Evolutionary conservation across 1,140 invertebrate genomes (phyloP).

Genomic region (Atta cephalotes): DNA sequence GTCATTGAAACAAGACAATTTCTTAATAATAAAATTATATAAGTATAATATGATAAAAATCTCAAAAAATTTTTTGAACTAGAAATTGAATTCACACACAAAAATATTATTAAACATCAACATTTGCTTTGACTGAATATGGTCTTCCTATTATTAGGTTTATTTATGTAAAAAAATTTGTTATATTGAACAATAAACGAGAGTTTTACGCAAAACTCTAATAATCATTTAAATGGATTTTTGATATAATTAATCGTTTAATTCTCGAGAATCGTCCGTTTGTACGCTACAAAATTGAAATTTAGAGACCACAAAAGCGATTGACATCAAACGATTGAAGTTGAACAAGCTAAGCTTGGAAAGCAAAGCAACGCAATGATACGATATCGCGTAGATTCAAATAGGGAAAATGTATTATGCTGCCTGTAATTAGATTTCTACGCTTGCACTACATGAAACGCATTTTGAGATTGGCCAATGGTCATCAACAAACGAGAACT

Average conservation of each 20-base stretch:
- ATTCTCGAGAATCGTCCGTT: not conserved
- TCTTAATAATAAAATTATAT: not conserved
- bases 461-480: constrained; percentile 26
- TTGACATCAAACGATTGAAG: not conserved
- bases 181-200: not conserved
- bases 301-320: not conserved
- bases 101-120: no score
- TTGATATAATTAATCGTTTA: not conserved
- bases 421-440: constrained; percentile 36
- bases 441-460: not conserved
- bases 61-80: not conserved
- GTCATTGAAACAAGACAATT: not conserved
- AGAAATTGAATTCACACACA: no score
- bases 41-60: not conserved
- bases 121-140: no score
- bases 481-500: not conserved
- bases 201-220: not conserved
- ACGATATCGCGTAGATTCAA: not conserved
- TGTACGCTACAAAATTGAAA: constrained; percentile 13
- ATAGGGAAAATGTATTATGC: constrained; percentile 26
- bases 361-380: not conserved
- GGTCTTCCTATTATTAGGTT: no score
- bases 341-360: not conserved
- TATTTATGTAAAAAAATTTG: no score
- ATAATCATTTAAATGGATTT: constrained; percentile 9